Base-by-base conservation (phyloP, 2,113 vertebrate genomes). In the Prochilodus magdalenae region DNA sequence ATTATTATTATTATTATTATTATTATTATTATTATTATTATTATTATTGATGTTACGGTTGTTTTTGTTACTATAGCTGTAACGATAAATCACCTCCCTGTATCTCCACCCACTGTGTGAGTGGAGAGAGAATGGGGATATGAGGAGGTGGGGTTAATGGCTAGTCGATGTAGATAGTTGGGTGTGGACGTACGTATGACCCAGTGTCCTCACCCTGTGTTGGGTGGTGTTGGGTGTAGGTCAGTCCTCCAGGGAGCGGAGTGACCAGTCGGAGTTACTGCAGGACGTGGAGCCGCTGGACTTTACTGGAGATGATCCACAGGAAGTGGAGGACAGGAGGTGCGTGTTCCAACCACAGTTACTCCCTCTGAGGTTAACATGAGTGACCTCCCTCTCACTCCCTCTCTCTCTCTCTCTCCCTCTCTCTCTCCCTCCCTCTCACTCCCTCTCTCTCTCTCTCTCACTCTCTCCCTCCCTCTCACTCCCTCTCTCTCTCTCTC, bases 221-320 rank as follows among this genome's bases (percentile, higher is more conserved):
- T 67, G 30, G 74, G 49, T 60, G 30, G 10, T 49, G 29, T 83
- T 62, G 51, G 75, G 47, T 80, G 11, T 13, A 51, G 84, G 91
- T 14, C 93, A 94, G 72, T 93, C 33, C 33, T 8, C 33, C 5
- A 70, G 33, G 14, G 66, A 24, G 36, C 33, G 26, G 8, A 0
- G 96, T 79, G 96, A 97, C 55, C 92, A 92, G 83, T 93, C 93
- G 82, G 90, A 95, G 80, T 94, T 97, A 75, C 94, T 98, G n/a
- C 95, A 95, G 55, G 95, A 96, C 80, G 88, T 91, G 18, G 95
- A 96, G 85, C 94, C 95, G 33, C 85, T 94, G 87, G 95, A 96
- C 87, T 96, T 94, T 88, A 96, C 92, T 53, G 95, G 94, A 72
- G 95, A 96, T 20, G 94, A 95, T 71, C 89, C 93, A 62, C 91